Evolutionary conservation across 2,888 invertebrate genomes (phyloP).

Genomic region (Silvanus unidentatus): DNA sequence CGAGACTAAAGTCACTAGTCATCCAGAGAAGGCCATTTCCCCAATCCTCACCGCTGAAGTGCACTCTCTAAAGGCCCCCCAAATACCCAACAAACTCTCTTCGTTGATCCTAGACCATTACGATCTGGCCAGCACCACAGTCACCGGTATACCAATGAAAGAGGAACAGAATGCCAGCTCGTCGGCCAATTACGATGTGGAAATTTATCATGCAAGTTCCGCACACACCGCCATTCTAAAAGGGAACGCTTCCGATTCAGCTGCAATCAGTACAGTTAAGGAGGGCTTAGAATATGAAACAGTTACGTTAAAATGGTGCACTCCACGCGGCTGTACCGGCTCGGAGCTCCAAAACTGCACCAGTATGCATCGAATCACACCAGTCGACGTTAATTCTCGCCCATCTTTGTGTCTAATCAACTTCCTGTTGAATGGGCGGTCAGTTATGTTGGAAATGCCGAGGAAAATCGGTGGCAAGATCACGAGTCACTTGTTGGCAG

Average conservation of each 20-base stretch:
- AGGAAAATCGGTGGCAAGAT: conserved; percentile 79
- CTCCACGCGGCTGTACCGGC: conserved; percentile 81
- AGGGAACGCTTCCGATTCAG: conserved; percentile 58
- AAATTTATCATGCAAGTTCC: conserved; percentile 83
- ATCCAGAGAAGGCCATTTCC: conserved; percentile 62
- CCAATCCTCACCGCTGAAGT: conserved; percentile 71
- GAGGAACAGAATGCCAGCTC: conserved; percentile 98
- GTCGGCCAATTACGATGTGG: conserved; percentile 98
- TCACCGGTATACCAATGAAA: conserved; percentile 96
- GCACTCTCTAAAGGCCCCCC: conserved; percentile 70
- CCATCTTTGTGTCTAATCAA: conserved; percentile 97
- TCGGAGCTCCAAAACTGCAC: conserved; percentile 77
- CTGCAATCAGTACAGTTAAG: conserved; percentile 59
- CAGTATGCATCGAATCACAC: conserved; percentile 85
- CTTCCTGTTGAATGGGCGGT: conserved; percentile 91
- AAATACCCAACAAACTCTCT: conserved; percentile 67
- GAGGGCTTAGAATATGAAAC: conserved; percentile 75
- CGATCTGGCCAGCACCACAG: conserved; percentile 89
- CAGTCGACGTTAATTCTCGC: conserved; percentile 92
- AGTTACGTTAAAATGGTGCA: conserved; percentile 93
- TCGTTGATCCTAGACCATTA: conserved; percentile 79
- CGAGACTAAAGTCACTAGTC: conserved; percentile 70
- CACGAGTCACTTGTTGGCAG: conserved; percentile 86
- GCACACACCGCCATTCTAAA: conserved; percentile 78
- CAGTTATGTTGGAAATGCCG: conserved; percentile 86